Percentiles rank a stretch among this genome's conserved stretches.
Evolutionary conservation across 2,888 invertebrate genomes (phyloP).

Genomic region (Scelioninae gen. 2): DNA sequence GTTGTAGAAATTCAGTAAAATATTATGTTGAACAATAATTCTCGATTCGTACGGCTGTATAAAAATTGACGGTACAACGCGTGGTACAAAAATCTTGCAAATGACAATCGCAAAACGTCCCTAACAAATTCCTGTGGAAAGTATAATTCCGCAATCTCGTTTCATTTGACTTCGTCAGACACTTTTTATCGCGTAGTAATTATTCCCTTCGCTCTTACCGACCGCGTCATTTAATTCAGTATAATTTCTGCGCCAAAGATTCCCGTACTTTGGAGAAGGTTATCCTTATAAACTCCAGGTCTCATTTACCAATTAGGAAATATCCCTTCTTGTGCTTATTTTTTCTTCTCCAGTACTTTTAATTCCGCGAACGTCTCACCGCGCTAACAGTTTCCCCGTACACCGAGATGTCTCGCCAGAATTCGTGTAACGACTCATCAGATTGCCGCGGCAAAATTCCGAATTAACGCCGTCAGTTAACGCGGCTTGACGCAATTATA

Average conservation of each 20-base stretch:
- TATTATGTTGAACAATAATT: too few relatives aligned
- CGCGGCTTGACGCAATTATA: conserved; percentile 57
- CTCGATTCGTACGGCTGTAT: too few relatives aligned
- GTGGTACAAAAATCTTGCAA: too few relatives aligned
- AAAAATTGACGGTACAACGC: too few relatives aligned
- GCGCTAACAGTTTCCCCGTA: conserved; percentile 22
- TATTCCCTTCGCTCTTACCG: neutral
- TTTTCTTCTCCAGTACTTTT: conserved; percentile 29
- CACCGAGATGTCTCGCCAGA: conserved; percentile 31
- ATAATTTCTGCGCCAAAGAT: conserved; percentile 22
- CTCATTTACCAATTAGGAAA: conserved; percentile 40
- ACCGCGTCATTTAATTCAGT: conserved; percentile 17
- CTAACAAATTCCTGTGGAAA: too few relatives aligned
- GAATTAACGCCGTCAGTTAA: conserved; percentile 68
- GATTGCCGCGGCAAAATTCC: conserved; percentile 61
- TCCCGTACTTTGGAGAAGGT: neutral
- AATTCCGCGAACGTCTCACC: conserved; percentile 15
- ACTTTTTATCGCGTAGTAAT: neutral
- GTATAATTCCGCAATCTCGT: too few relatives aligned
- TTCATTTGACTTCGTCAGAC: too few relatives aligned
- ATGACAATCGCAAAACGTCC: too few relatives aligned
- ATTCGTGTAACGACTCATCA: conserved; percentile 49
- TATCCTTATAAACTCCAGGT: conserved; percentile 14
- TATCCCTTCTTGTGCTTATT: conserved; percentile 22
- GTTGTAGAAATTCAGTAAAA: too few relatives aligned